Evolutionary conservation across 1,140 invertebrate species (phyloP), one percentile per base, ranked within the genome.

Genomic region (Rhizoglyphus robini): DNA sequence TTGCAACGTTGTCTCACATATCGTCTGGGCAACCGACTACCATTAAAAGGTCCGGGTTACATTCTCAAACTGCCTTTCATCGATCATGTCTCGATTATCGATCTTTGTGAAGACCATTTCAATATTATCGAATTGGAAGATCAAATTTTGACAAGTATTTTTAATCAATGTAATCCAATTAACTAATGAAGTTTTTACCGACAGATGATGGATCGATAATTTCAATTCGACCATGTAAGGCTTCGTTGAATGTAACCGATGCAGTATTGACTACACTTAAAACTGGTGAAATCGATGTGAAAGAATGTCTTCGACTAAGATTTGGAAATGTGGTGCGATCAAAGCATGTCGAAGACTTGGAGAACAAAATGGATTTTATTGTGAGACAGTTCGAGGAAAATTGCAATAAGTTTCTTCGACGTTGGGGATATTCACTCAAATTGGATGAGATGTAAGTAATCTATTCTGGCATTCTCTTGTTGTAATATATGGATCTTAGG

Each of bases 271-370:
- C 67, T n/a, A 54, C 67, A 59, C 13, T 68, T 15, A 60, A 66
- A 62, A 38, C 60, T 58, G 36, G 48, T 23, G 15, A 47, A 36
- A 15, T n/a, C 13, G 60, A 65, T 58, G 64, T 65, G 23, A 27
- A 68, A 32, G 54, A 68, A 31, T 68, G 58, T 46, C 15, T 65
- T 0, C 8, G 48, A 20, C 15, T 68, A 20, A 32, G 51, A 27
- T 68, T 68, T n/a, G 11, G 18, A 0, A 68, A 68, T 62, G 30
- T 66, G 23, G 41, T 68, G 4, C 34, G 38, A 27, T 38, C 65
- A 23, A 62, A 51, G 15, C 67, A 68, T 49, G 57, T 68, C 15
- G 67, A 68, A 57, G 67, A 68, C 46, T 32, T 68, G 4, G 67
- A 68, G 51, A 48, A 46, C 25, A 68, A 65, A 58, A 29, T 51